Evolutionary conservation across 2,888 invertebrate genomes (phyloP), one percentile per base, ranked within the genome.

Genomic region (Gymnosoma rotundatum): DNA sequence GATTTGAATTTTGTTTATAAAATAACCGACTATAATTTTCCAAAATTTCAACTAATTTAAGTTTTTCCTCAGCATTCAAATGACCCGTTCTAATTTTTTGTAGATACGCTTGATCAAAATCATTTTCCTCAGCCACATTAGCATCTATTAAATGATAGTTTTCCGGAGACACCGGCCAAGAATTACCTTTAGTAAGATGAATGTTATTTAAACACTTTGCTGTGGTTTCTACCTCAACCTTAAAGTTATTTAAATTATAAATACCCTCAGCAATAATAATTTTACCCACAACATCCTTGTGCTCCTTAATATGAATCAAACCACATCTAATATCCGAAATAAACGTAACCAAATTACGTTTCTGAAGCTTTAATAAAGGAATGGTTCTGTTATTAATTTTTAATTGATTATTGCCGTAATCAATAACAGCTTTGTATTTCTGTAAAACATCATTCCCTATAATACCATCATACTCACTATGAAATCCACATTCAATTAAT

Each of bases 401-500:
- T 7, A 74, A 12, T 56, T 48, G 14, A n/a, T 69, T 60, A n/a
- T 52, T 50, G 16, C 21, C 18, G 16, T 75, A 75, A 66, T 75
- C 64, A 42, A 75, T 66, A 20, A 66, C 36, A 9, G 75, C 64
- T 36, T 38, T 67, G n/a, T 76, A 67, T 18, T 6, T 36, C 8
- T 18, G 36, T n/a, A 76, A 4, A 12, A 76, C n/a, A 50, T 76
- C 76, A n/a, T 76, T 61, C 4, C 75, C 66, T 58, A 75, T 58
- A 36, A 67, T 74, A 45, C 66, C 75, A 50, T 67, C 60, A 32
- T 36, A 75, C 8, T 50, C 8, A 38, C 67, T 16, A 20, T 58
- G 75, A 32, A 78, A 78, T 54, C 61, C 45, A 45, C 61, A 75
- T 36, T 75, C 80, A 16, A 75, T 63, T 42, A 73, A 42, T n/a